Evolutionary conservation across 2,113 vertebrate genomes (phyloP), one percentile per base, ranked within the genome.

Genomic region (Rhinolophus sinicus): DNA sequence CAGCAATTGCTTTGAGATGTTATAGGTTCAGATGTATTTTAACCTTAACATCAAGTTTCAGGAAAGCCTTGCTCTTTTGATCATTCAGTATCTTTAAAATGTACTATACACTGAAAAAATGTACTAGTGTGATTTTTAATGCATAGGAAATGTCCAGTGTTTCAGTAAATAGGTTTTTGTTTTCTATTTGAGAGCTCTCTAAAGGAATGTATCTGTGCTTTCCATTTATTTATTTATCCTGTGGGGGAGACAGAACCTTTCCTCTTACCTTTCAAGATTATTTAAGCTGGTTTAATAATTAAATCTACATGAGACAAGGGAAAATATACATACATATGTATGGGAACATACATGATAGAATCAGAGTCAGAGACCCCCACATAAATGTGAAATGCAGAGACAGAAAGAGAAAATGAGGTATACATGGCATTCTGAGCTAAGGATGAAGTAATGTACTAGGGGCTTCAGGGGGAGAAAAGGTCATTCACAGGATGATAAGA

Each of bases 1-100:
- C 26, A 62, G 19, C 65, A 87, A 92, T 86, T 95, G 81, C 77
- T 87, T 82, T 86, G 60, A 87, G 30, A 90, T 88, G 5, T 83
- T 89, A 72, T 28, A 75, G 19, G 4, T 77, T 95, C 52, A 56
- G 58, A 93, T 26, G 26, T 80, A 83, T 96, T 97, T 95, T 94
- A 96, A 92, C 40, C 22, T 19, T 75, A 94, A 69, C 11, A 65
- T n/a, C 22, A 22, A 9, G 50, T 93, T 92, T 92, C 13, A 81
- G 24, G 40, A 88, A 69, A 94, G 11, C 6, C 77, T 47, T 85
- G 44, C 28, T 90, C 86, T 94, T 94, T 95, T 82, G 26, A 85
- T 82, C 76, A 50, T 73, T 75, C 13, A 38, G 13, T 82, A 38
- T 70, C 77, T 88, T 93, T 86, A 95, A 93, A 93, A 90, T 85